phyloP scores from a whole-genome alignment of 2,113 vertebrate species.

The Stercorarius parasiticus region DNA sequence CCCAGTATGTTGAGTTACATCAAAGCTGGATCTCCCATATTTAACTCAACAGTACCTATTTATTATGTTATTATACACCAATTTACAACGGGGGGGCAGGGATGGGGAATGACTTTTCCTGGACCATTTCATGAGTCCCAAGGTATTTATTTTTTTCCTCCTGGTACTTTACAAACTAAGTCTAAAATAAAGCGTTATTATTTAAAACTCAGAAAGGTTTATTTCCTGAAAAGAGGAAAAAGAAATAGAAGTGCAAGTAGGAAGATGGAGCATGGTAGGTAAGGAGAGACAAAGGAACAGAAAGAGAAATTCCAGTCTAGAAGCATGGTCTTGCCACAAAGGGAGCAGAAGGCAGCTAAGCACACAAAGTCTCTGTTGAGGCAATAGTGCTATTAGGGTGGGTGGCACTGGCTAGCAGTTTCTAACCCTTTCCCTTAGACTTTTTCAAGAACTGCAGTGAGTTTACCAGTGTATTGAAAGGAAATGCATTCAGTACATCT shows the following conservation, averaged over 20 bases:
- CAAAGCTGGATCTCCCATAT: not conserved
- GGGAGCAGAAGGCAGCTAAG: not conserved
- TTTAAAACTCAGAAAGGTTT: not conserved
- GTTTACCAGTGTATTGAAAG: not conserved
- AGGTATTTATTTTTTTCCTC: not conserved
- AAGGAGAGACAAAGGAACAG: not conserved
- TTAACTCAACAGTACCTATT: not conserved
- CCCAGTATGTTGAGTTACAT: not conserved
- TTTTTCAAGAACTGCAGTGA: not conserved
- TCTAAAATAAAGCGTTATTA: not conserved
- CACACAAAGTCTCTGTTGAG: not conserved
- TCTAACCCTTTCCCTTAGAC: not conserved
- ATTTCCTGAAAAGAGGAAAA: not conserved
- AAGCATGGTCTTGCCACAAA: not conserved
- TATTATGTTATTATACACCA: not conserved
- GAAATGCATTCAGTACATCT: not conserved
- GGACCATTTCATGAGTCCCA: not conserved
- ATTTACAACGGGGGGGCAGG: fast-evolving
- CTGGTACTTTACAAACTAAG: not conserved
- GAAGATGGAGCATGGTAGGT: not conserved
- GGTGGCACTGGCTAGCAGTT: not conserved
- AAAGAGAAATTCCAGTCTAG: not conserved
- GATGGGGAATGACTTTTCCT: not conserved
- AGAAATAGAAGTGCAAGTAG: not conserved
- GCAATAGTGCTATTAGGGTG: fast-evolving